Base-by-base conservation (phyloP, 2,797 vertebrate genomes). In the Trachops cirrhosus region DNA sequence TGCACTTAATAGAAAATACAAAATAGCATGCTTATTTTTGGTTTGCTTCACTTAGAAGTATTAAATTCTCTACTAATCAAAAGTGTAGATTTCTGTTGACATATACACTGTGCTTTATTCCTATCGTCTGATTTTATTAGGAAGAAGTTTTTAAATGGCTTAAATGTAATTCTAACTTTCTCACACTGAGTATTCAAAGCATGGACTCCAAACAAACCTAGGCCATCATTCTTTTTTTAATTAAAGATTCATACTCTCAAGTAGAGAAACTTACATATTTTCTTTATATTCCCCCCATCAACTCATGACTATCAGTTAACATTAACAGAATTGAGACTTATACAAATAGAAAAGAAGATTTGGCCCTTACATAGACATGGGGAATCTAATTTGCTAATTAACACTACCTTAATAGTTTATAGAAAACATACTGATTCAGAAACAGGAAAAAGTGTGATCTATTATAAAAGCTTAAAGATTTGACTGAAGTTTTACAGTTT, bases 1-100 rank as follows among this genome's bases (percentile, higher is more conserved):
- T 90, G 16, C 68, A 59, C 71, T 79, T 64, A 96, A 95, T 26
- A 84, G 41, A 82, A 96, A 96, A 94, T 67, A 84, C 3, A 64
- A 96, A 94, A 74, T 3, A 83, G 19, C 19, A 82, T 74, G 52
- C 77, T 96, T 77, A 90, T 26, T 82, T 86, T 44, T 32, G n/a
- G 16, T 68, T 74, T 87, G 16, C 59, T 52, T 95, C 62, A 78
- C 44, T 80, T 70, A 48, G 37, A 82, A 92, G 32, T 73, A 75
- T 50, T 93, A 39, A 70, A 89, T 96, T 86, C 46, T 29, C 54
- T n/a, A 54, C 15, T 54, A 26, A 78, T 24, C 89, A 93, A 80
- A 90, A 52, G 29, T n/a, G 54, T 52, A 88, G 59, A 73, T 88
- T 78, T 62, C 71, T 93, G 24, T 71, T 89, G 26, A 88, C 14